Conservation (phyloP, 2,888 invertebrate species). For the Cenopis cana region DNA sequence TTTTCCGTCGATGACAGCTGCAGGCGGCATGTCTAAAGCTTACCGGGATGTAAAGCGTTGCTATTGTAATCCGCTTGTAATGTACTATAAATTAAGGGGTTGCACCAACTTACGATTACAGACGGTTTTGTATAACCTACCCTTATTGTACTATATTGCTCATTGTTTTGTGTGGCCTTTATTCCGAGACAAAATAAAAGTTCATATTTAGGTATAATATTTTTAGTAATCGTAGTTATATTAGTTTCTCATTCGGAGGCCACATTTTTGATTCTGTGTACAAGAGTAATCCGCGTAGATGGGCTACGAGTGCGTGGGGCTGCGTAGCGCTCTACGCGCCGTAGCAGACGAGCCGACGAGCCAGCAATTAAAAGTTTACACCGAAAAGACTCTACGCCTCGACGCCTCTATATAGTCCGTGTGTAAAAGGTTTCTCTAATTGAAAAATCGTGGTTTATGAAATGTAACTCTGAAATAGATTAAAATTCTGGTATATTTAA, state of each 20-base stretch:
- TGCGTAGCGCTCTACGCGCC: constrained; percentile 14
- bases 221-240: too few species aligned
- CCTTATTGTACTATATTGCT: too few species aligned
- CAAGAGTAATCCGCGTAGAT: background rate
- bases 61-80: too few species aligned
- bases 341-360: constrained; percentile 24
- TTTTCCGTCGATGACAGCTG: too few species aligned
- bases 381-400: constrained; percentile 24
- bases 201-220: too few species aligned
- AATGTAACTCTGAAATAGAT: background rate
- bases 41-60: too few species aligned
- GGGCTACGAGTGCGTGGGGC: constrained; percentile 30
- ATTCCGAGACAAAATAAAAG: background rate
- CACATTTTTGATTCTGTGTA: background rate
- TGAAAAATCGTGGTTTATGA: constrained; percentile 21
- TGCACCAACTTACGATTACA: too few species aligned
- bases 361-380: constrained; percentile 42
- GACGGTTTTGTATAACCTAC: too few species aligned
- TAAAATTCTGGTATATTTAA: background rate
- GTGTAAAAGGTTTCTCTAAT: constrained; percentile 32
- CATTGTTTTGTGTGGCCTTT: background rate
- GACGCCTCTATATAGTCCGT: constrained; percentile 20
- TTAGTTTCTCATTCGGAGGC: background rate
- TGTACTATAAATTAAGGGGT: too few species aligned
- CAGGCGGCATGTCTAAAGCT: too few species aligned